These are phyloP conservation scores for Aplodontia rufa DNA, from an alignment of 2,113 vertebrate genomes.

Conservation along the genomic window DNA sequence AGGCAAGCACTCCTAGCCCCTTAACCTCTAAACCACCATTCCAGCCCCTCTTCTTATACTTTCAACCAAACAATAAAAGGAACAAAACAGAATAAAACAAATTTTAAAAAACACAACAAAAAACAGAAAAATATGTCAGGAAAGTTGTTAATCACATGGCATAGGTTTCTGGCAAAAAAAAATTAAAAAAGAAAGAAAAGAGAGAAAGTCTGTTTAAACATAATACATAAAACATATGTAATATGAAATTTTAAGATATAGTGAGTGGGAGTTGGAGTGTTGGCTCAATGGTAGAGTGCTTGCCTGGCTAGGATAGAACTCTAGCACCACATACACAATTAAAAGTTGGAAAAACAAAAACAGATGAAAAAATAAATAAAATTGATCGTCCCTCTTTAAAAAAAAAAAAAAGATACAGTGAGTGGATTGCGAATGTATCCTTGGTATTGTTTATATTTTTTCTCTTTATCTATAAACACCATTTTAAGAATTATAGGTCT, in stretches of 20 bases:
- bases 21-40: too few species aligned
- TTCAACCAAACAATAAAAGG: not conserved
- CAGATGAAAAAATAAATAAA: too few species aligned
- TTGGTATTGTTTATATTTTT: not conserved
- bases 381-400: too few species aligned
- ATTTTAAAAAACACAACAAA: not conserved
- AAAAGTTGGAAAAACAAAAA: too few species aligned
- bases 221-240: not conserved
- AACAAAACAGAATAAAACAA: not conserved
- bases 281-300: too few species aligned
- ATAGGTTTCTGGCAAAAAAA: not conserved
- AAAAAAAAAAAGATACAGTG: too few species aligned
- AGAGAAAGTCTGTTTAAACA: not conserved
- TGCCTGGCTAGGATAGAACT: too few species aligned
- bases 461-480: not conserved
- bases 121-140: not conserved
- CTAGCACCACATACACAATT: too few species aligned
- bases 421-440: not conserved
- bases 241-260: not conserved
- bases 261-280: too few species aligned
- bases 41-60: too few species aligned
- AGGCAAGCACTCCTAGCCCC: too few species aligned
- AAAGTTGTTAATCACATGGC: not conserved
- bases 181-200: not conserved
- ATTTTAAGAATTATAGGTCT: not conserved